phyloP scores from a whole-genome alignment of 1,140 invertebrate species.

The Brachionus plicatilis region DNA sequence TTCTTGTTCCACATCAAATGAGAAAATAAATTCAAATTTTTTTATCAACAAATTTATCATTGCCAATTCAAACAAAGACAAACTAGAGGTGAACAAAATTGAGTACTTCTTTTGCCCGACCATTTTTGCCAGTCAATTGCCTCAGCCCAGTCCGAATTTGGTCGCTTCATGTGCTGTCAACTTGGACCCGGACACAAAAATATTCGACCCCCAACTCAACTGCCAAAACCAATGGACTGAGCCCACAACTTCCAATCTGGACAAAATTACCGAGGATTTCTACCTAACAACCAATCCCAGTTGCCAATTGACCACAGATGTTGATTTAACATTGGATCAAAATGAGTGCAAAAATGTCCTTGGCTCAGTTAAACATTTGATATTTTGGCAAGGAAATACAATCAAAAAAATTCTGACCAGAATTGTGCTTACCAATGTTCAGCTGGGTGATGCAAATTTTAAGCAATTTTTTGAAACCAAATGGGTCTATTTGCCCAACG shows the following conservation, averaged over 20 bases:
- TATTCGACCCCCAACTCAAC: neutral
- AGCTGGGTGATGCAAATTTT: neutral
- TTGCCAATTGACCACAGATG: neutral
- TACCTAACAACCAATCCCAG: neutral
- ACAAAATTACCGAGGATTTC: neutral
- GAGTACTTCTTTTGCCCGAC: neutral
- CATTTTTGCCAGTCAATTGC: neutral
- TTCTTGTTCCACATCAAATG: neutral
- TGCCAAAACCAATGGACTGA: neutral
- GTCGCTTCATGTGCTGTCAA: neutral
- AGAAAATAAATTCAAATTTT: neutral
- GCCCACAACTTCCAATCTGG: neutral
- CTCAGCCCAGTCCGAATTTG: neutral
- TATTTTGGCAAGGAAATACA: constrained; percentile 7
- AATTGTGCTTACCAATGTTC: neutral
- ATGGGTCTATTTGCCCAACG: constrained; percentile 32
- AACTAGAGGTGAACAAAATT: neutral
- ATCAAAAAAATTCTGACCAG: constrained; percentile 12
- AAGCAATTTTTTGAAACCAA: constrained; percentile 33
- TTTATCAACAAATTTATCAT: neutral
- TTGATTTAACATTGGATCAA: neutral
- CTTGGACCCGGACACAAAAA: neutral
- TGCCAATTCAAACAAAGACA: constrained; percentile 2
- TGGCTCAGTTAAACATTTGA: neutral
- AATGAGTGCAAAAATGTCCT: neutral